These are phyloP conservation scores for Thaumetopoea pityocampa DNA, from an alignment of 1,140 invertebrate genomes.

Conservation along the genomic window DNA sequence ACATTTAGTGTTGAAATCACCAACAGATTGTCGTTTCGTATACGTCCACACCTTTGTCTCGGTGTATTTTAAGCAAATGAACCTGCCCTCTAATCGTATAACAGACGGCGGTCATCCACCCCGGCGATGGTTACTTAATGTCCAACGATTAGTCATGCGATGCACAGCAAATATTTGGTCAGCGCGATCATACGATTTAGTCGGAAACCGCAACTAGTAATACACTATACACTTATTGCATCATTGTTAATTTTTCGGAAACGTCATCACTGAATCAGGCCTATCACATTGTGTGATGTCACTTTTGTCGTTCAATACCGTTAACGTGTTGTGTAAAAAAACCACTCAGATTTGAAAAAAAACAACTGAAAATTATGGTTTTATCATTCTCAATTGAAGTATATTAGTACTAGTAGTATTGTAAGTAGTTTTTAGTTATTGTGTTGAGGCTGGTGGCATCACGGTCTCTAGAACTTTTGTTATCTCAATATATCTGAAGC, in stretches of 20 bases:
- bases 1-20: conserved; percentile 18
- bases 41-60: conserved; percentile 31
- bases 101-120: conserved; percentile 66
- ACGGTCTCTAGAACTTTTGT: no score
- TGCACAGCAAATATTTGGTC: conserved; percentile 49
- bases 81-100: conserved; percentile 41
- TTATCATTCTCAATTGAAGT: no score
- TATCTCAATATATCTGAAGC: no score
- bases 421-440: no score
- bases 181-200: conserved; percentile 41
- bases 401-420: no score
- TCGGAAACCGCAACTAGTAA: conserved; percentile 16
- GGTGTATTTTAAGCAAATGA: conserved; percentile 38
- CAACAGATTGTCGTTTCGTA: conserved; percentile 25
- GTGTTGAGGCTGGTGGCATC: no score
- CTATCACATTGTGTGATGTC: no score
- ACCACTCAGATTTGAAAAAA: no score
- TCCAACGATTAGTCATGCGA: conserved; percentile 55
- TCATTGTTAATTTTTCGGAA: background rate
- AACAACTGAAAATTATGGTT: no score
- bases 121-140: conserved; percentile 61
- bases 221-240: conserved; percentile 7
- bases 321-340: no score
- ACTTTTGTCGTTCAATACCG: no score
- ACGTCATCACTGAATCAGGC: conserved; percentile 7